These are phyloP conservation scores for Galeruca laticollis DNA, from an alignment of 2,888 invertebrate species.

Conservation along the genomic window DNA sequence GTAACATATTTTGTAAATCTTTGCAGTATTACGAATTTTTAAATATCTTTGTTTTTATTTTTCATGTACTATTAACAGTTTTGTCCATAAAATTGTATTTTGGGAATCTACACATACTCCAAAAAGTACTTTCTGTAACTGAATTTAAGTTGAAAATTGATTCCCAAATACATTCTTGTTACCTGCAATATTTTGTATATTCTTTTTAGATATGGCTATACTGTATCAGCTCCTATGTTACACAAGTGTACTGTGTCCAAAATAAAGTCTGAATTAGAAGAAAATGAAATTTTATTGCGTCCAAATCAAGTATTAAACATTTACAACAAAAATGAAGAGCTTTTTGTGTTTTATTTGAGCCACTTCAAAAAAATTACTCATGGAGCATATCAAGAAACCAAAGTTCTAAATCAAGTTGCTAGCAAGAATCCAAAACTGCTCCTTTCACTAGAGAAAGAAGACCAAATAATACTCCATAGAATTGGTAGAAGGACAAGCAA, in stretches of 20 bases:
- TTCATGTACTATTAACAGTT: too few relatives aligned
- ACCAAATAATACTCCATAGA: slow-evolving; percentile 4
- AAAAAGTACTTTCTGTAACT: not conserved
- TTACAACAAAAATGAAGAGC: slow-evolving; percentile 42
- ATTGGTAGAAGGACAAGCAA: slow-evolving; percentile 45
- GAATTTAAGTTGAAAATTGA: not conserved
- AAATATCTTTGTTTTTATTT: too few relatives aligned
- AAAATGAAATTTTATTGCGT: slow-evolving; percentile 43
- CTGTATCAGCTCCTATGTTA: slow-evolving; percentile 45
- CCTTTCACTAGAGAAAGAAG: slow-evolving; percentile 38
- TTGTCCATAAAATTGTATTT: too few relatives aligned
- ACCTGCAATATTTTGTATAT: not conserved
- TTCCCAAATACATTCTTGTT: not conserved
- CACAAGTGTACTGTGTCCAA: slow-evolving; percentile 49
- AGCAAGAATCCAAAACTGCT: slow-evolving; percentile 44
- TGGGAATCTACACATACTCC: too few relatives aligned
- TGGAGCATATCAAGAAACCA: slow-evolving; percentile 34
- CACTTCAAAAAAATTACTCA: slow-evolving; percentile 33
- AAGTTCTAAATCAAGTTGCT: slow-evolving; percentile 42
- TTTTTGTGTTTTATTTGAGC: slow-evolving; percentile 45
- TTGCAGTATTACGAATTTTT: too few relatives aligned
- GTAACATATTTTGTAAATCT: too few relatives aligned
- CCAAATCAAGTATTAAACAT: slow-evolving; percentile 48
- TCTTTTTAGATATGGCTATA: slow-evolving; percentile 51
- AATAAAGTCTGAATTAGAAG: slow-evolving; percentile 42